Conservation (phyloP, 2,888 invertebrate genomes). For the Eremobia ochroleuca region DNA sequence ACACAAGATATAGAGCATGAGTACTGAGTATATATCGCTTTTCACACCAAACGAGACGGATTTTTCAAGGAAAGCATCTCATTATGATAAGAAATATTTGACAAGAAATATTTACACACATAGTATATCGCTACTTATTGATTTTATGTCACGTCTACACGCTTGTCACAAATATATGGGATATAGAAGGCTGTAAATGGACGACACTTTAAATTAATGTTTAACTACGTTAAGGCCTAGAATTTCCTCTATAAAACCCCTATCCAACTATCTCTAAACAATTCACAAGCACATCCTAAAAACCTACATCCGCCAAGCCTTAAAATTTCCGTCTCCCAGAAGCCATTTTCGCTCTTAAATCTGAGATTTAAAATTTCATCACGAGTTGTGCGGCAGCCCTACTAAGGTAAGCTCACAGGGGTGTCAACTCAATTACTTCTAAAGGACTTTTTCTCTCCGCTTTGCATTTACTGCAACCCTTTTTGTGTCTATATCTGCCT, state of each 20-base stretch:
- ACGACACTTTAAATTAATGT: not conserved
- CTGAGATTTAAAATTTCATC: constrained; percentile 38
- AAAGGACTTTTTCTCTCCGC: constrained; percentile 46
- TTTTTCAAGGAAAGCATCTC: not conserved
- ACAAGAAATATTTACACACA: no score
- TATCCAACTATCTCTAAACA: not conserved
- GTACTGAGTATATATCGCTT: not conserved
- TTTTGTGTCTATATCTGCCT: constrained; percentile 31
- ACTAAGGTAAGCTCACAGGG: constrained; percentile 11
- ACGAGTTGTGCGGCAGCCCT: constrained; percentile 46
- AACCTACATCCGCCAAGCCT: not conserved
- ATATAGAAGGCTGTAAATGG: not conserved
- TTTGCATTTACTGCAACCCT: constrained; percentile 51
- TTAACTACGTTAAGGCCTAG: not conserved
- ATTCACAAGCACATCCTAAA: not conserved
- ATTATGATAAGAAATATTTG: constrained; percentile 2
- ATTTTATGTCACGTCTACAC: constrained; percentile 7
- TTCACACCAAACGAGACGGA: not conserved
- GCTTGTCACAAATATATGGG: no score
- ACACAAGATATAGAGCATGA: not conserved
- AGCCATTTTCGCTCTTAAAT: constrained; percentile 17
- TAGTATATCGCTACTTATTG: constrained; percentile 1
- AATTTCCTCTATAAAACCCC: not conserved
- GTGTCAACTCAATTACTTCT: constrained; percentile 48
- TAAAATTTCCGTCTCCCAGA: constrained; percentile 1